phyloP scores from a whole-genome alignment of 2,888 invertebrate genomes.

The Beris morrisii region DNA sequence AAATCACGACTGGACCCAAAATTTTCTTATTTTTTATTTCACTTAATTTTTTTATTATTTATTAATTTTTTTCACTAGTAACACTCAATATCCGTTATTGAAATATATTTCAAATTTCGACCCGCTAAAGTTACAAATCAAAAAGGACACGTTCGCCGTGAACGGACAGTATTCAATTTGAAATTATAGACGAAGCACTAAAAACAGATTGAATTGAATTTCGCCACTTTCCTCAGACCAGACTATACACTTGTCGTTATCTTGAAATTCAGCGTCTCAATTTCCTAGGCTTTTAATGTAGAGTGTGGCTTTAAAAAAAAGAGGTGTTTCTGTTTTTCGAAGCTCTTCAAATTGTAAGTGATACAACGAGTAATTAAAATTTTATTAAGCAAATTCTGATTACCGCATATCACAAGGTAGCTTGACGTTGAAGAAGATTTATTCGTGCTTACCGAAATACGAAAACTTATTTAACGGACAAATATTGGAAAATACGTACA shows the following conservation, averaged over 20 bases:
- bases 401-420: conserved; percentile 5
- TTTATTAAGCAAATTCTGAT: conserved; percentile 24
- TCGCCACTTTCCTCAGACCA: conserved; percentile 19
- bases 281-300: conserved; percentile 22
- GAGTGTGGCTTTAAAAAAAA: conserved; percentile 3
- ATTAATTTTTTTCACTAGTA: too few species aligned
- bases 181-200: not conserved
- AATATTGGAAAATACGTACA: too few species aligned
- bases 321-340: not conserved
- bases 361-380: conserved; percentile 17
- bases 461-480: too few species aligned
- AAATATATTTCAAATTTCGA: too few species aligned
- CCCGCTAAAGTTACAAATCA: too few species aligned
- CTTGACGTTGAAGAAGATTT: conserved; percentile 12
- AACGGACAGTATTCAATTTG: too few species aligned
- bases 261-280: conserved; percentile 26
- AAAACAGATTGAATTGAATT: conserved; percentile 20
- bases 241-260: conserved; percentile 22
- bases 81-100: too few species aligned
- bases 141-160: too few species aligned
- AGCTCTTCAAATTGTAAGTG: conserved; percentile 10
- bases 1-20: too few species aligned
- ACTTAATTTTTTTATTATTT: too few species aligned
- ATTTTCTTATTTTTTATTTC: too few species aligned
- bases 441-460: not conserved